A percentile compares a stretch with the other conserved stretches of the same genome.
These are phyloP conservation scores for Orchesella cincta DNA, from an alignment of 1,140 invertebrate species.

Conservation along the genomic window DNA sequence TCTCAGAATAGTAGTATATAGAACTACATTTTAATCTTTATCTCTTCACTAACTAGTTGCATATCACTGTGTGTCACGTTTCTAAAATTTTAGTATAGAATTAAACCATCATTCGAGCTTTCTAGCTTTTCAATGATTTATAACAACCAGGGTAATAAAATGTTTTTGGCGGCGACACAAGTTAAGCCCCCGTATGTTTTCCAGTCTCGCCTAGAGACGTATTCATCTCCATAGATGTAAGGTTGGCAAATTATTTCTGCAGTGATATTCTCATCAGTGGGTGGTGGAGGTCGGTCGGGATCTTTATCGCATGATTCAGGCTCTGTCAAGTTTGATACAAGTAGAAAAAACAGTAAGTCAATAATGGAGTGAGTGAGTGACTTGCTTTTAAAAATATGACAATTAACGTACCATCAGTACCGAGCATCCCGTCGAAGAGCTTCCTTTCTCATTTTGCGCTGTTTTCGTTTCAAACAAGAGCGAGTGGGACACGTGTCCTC, in stretches of 20 bases:
- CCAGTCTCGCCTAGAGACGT: too few relatives aligned
- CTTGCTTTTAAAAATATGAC: too few relatives aligned
- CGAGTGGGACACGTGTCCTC: neutral
- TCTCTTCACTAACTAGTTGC: too few relatives aligned
- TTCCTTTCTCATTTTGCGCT: neutral
- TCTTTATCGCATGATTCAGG: neutral
- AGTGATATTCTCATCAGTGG: conserved; percentile 4
- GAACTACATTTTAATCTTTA: too few relatives aligned
- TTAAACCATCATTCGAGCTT: too few relatives aligned
- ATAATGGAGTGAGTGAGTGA: neutral
- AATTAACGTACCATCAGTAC: neutral
- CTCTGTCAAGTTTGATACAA: neutral
- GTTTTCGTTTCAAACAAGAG: neutral
- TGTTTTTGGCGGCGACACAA: too few relatives aligned
- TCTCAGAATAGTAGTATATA: too few relatives aligned
- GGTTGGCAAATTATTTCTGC: neutral
- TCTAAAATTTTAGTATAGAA: too few relatives aligned
- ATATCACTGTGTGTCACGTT: too few relatives aligned
- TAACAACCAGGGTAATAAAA: too few relatives aligned
- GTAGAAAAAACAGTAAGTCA: neutral
- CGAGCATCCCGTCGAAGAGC: neutral
- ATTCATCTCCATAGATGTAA: neutral
- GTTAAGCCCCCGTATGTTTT: too few relatives aligned
- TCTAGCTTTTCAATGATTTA: too few relatives aligned
- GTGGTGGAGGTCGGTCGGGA: neutral